Evolutionary conservation across 2,113 vertebrate species (phyloP).

Genomic region (Corythaixoides concolor): DNA sequence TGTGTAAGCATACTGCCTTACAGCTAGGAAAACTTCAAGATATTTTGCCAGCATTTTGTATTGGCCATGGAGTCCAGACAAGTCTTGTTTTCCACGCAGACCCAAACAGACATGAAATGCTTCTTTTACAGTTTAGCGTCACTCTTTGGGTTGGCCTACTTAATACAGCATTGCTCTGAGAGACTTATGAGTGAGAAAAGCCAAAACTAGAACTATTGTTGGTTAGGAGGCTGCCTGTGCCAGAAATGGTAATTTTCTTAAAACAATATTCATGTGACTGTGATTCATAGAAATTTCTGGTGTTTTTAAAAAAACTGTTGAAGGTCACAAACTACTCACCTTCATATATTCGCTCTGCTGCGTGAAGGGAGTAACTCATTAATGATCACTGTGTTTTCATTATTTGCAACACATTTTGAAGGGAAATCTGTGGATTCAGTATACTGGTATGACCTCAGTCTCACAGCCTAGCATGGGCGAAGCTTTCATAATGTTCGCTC

Average conservation of each 20-base stretch:
- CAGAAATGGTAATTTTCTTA: not conserved
- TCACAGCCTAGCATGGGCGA: not conserved
- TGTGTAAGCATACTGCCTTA: not conserved
- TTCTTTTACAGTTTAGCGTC: not conserved
- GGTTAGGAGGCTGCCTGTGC: not conserved
- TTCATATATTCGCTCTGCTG: not conserved
- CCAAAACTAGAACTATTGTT: not conserved
- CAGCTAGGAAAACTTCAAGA: not conserved
- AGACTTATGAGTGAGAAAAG: not conserved
- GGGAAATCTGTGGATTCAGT: not conserved
- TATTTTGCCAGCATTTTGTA: not conserved
- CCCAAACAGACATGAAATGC: not conserved
- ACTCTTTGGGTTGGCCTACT: not conserved
- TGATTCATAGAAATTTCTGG: not conserved
- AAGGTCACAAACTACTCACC: not conserved
- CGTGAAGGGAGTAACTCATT: not conserved
- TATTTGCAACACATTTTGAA: not conserved
- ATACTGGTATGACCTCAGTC: not conserved
- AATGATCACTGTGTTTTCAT: not conserved
- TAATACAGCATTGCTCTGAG: not conserved
- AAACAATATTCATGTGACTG: slow-evolving; percentile 6
- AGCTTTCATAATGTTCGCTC: not conserved
- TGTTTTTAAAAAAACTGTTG: not conserved
- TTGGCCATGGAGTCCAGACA: not conserved
- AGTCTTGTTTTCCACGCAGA: not conserved